A percentile compares a stretch with the other conserved stretches of the same genome.
Evolutionary conservation across 2,888 invertebrate species (phyloP).

Genomic region (Dexiosoma caninum): DNA sequence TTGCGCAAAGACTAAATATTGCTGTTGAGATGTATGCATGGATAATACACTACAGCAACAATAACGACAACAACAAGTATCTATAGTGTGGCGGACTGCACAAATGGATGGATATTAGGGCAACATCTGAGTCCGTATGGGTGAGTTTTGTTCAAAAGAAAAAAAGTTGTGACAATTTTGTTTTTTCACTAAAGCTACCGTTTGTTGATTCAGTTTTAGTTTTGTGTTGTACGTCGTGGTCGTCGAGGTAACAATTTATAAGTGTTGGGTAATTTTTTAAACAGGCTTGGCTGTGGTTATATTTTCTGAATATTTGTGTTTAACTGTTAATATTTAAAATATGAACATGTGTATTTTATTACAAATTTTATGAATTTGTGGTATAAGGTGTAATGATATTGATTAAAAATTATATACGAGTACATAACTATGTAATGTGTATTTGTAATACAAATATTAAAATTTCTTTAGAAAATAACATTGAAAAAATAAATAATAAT

Average conservation of each 20-base stretch:
- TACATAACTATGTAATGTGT: background rate
- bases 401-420: no score
- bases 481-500: conserved; percentile 8
- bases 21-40: conserved; percentile 60
- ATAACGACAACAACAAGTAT: conserved; percentile 37
- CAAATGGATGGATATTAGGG: conserved; percentile 62
- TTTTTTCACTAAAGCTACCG: conserved; percentile 60
- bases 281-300: background rate
- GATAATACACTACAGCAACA: conserved; percentile 43
- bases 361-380: background rate
- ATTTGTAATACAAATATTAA: background rate
- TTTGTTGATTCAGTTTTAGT: conserved; percentile 64
- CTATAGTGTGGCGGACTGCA: conserved; percentile 45
- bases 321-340: background rate
- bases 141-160: conserved; percentile 43
- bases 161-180: conserved; percentile 60
- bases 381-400: conserved; percentile 33
- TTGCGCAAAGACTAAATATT: conserved; percentile 58
- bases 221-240: conserved; percentile 61
- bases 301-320: conserved; percentile 17
- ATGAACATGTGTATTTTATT: background rate
- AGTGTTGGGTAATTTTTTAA: conserved; percentile 19
- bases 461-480: background rate
- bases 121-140: conserved; percentile 62
- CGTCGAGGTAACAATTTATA: conserved; percentile 62